Evolutionary conservation across 2,797 vertebrate genomes (phyloP), one percentile per base, ranked within the genome.

Genomic region (Sebastes cheni): DNA sequence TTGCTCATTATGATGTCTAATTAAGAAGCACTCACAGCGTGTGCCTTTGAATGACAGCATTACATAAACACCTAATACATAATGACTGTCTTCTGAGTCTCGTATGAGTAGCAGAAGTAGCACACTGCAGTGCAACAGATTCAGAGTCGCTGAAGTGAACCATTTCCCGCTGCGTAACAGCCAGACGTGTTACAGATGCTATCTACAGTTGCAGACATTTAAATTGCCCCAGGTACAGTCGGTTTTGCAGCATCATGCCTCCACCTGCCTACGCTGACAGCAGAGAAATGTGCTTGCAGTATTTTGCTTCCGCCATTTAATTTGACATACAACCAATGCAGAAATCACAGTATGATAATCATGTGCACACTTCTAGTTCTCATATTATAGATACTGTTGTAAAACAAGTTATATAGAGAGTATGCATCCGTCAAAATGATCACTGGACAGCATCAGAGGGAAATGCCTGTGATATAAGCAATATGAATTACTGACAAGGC

Each of bases 191-290:
- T 77, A 56, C 50, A 81, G 89, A 90, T 89, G 65, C 34, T 86
- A 88, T 89, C 86, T 77, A 4, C 70, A 52, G 58, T 55, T 34
- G 83, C 80, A 89, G 82, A 84, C 81, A 69, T 90, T 90, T 84
- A 85, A 88, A 86, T 80, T 56, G 77, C 82, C 81, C 42, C 36
- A 50, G 80, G 84, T 75, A 60, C 67, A 85, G 77, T 89, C 68
- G 76, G 72, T 46, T 82, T 79, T 75, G 79, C 89, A 71, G 80
- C 54, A 82, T 83, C 86, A 77, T 67, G 69, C 42, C 84, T 69
- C 69, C 46, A 25, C 59, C 69, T 70, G 58, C 32, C 66, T 30
- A 8, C 27, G 14, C 39, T 18, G 62, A 68, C 1, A 18, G 67
- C 39, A 72, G 39, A 79, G 36, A 61, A 68, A 34, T 61, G 8